Conservation (phyloP, 2,113 vertebrate species). For the Apistogramma diplotaenia region DNA sequence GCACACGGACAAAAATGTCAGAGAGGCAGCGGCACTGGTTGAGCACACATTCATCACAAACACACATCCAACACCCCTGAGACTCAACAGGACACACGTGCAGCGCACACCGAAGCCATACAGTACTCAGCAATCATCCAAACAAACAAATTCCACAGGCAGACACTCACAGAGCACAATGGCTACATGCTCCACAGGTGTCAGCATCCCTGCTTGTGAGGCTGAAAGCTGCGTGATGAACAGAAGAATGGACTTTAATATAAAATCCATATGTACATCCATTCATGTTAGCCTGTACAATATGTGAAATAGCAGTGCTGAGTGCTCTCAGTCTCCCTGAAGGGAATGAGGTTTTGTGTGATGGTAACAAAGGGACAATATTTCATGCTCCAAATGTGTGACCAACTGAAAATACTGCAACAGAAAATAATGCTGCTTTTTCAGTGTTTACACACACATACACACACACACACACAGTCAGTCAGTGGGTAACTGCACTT, state of each 20-base stretch:
- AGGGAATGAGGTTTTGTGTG: not conserved
- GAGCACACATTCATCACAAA: slow-evolving; percentile 23
- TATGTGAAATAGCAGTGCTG: slow-evolving; percentile 16
- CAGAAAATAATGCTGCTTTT: not conserved
- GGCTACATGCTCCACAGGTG: slow-evolving; percentile 26
- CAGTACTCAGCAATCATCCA: not conserved
- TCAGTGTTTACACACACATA: not conserved
- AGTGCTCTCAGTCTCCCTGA: slow-evolving; percentile 7
- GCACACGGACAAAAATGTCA: slow-evolving; percentile 40
- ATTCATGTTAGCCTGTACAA: slow-evolving; percentile 1
- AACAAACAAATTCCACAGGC: slow-evolving; percentile 18
- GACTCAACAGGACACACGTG: slow-evolving; percentile 29
- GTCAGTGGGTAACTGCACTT: not conserved
- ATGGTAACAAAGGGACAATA: not conserved
- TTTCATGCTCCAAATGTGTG: not conserved
- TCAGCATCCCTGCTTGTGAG: not conserved
- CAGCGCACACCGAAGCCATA: not conserved
- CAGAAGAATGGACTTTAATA: slow-evolving; percentile 3
- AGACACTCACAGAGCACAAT: not conserved
- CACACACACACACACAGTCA: not conserved
- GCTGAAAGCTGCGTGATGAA: not conserved
- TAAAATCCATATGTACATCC: not conserved
- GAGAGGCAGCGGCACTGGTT: slow-evolving; percentile 1
- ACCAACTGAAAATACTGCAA: not conserved
- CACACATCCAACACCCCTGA: slow-evolving; percentile 16